Evolutionary conservation across 2,888 invertebrate genomes (phyloP), one percentile per base, ranked within the genome.

Genomic region (Drosophila monieri): DNA sequence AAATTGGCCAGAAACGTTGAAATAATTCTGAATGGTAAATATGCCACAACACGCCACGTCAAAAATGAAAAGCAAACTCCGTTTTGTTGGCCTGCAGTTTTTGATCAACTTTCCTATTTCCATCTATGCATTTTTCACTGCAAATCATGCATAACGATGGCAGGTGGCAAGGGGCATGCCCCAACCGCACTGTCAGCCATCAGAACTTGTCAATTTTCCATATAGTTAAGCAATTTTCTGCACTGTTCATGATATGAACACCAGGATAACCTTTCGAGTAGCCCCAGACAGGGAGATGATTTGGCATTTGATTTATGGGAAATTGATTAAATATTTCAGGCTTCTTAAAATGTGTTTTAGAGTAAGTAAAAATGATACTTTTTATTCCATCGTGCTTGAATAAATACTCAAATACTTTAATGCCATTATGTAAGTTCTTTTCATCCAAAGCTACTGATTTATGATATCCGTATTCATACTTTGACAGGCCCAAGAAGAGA

Each of bases 131-230:
- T 51, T 59, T 72, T 57, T 54, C 48, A 30, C 62, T 70, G 69
- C 60, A 79, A 79, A 70, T 70, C 79, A 71, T 72, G 70, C 68
- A 71, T 21, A 15, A n/a, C 21, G 21, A 30, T 10, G 18, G 30
- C 39, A 9, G 23, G 47, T 14, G 43, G 44, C 47, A 6, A 41
- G 9, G 9, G 12, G 15, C 35, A 56, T 71, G 53, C 14, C 66
- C 37, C 56, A 76, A 78, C 85, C 85, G 75, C 79, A 74, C 58
- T 85, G 77, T 76, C 84, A 85, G 70, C 65, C 78, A 72, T 84
- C 84, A 80, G 77, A 84, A 76, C 86, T 77, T 76, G 87, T 86
- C 88, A 88, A 84, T 84, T 88, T 84, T 88, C 85, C 86, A 86
- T 79, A 77, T 71, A 74, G 87, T 84, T 86, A 88, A 83, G 72